Evolutionary conservation across 2,797 vertebrate species (phyloP).

Genomic region (Pseudochaenichthys georgianus): DNA sequence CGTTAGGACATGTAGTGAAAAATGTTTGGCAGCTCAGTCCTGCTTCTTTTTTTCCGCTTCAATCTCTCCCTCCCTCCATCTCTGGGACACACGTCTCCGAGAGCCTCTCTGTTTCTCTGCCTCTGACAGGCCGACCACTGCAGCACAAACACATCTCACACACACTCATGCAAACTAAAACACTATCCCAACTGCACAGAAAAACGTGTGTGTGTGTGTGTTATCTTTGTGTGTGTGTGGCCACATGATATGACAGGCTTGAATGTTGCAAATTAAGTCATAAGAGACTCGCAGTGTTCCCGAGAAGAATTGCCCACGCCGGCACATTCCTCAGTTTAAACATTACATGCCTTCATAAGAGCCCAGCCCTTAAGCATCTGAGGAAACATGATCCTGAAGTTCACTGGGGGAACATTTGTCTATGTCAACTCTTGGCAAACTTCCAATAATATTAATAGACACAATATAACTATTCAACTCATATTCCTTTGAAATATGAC

Average conservation of each 20-base stretch:
- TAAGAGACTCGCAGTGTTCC: slow-evolving; percentile 40
- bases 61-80: slow-evolving; percentile 15
- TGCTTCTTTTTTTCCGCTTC: slow-evolving; percentile 26
- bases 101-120: slow-evolving; percentile 47
- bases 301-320: slow-evolving; percentile 44
- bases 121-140: slow-evolving; percentile 55
- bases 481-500: background rate
- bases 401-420: slow-evolving; percentile 27
- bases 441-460: slow-evolving; percentile 24
- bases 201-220: slow-evolving; percentile 25
- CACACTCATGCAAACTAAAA: slow-evolving; percentile 49
- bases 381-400: slow-evolving; percentile 14
- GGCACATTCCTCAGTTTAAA: slow-evolving; percentile 55
- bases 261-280: slow-evolving; percentile 46
- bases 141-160: slow-evolving; percentile 63
- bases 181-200: slow-evolving; percentile 31
- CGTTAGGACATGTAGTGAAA: slow-evolving; percentile 1
- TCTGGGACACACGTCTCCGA: slow-evolving; percentile 53
- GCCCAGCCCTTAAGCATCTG: slow-evolving; percentile 27
- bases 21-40: background rate
- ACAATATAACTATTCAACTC: background rate
- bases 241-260: slow-evolving; percentile 52
- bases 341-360: slow-evolving; percentile 35
- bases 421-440: slow-evolving; percentile 20
- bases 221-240: slow-evolving; percentile 18